Conservation (phyloP, 2,797 vertebrate genomes). For the Leucoraja ocellata region DNA sequence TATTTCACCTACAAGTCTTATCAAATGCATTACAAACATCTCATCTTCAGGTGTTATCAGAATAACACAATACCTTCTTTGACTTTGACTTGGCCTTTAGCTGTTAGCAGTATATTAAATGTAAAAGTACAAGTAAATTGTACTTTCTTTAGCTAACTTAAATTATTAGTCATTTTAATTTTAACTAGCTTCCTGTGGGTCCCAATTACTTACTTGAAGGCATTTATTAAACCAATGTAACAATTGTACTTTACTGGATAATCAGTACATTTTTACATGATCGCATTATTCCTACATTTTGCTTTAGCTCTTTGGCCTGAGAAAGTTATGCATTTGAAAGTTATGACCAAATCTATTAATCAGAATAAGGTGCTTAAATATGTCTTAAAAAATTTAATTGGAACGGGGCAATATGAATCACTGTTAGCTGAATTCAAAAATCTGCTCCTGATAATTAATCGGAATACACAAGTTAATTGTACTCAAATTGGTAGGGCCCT, state of each 20-base stretch:
- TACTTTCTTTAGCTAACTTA: neutral
- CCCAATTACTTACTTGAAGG: neutral
- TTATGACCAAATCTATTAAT: neutral
- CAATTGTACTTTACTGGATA: neutral
- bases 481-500: neutral
- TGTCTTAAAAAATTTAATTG: neutral
- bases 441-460: constrained; percentile 13
- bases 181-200: neutral
- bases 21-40: neutral
- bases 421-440: neutral
- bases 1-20: neutral
- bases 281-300: neutral
- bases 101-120: neutral
- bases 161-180: neutral
- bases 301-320: neutral
- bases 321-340: neutral
- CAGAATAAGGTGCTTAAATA: neutral
- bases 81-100: neutral
- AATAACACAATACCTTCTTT: neutral
- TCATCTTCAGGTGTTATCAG: neutral
- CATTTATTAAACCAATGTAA: neutral
- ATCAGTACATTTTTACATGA: neutral
- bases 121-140: neutral
- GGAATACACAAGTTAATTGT: neutral
- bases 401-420: neutral